phyloP scores from a whole-genome alignment of 2,888 invertebrate genomes.

The Drosophila pseudotalamancana region DNA sequence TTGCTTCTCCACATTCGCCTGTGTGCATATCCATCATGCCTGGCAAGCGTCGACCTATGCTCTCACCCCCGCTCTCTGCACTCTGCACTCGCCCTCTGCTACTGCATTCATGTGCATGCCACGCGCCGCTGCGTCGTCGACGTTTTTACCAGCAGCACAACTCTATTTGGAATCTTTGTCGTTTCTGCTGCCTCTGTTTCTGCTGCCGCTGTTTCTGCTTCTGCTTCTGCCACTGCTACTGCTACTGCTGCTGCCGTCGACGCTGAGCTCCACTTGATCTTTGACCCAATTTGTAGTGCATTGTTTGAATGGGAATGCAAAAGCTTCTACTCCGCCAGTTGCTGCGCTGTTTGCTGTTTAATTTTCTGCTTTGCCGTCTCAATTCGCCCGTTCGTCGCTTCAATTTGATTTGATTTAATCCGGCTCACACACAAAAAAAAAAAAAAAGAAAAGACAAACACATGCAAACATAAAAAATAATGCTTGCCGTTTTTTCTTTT shows the following conservation, averaged over 20 bases:
- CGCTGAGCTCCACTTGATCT: slow-evolving; percentile 79
- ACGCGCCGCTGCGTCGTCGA: slow-evolving; percentile 71
- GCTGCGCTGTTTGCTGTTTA: slow-evolving; percentile 52
- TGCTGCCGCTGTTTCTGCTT: slow-evolving; percentile 29
- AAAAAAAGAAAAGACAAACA: slow-evolving; percentile 2
- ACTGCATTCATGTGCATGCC: slow-evolving; percentile 64
- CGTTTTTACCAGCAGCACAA: too few relatives aligned
- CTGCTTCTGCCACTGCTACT: slow-evolving; percentile 10
- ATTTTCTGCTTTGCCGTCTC: slow-evolving; percentile 68
- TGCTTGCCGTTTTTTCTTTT: slow-evolving; percentile 41
- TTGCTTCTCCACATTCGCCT: slow-evolving; percentile 27
- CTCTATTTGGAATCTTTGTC: too few relatives aligned
- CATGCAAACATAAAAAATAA: slow-evolving; percentile 32
- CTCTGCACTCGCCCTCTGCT: slow-evolving; percentile 39
- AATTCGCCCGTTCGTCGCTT: slow-evolving; percentile 57
- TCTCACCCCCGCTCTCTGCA: slow-evolving; percentile 23
- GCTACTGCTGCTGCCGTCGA: slow-evolving; percentile 38
- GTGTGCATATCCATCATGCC: slow-evolving; percentile 75
- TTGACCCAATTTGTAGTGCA: slow-evolving; percentile 79
- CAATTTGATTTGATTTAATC: slow-evolving; percentile 74
- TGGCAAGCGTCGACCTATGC: slow-evolving; percentile 72
- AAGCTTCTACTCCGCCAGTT: slow-evolving; percentile 55
- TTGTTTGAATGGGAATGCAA: slow-evolving; percentile 73
- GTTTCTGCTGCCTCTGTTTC: slow-evolving; percentile 27
- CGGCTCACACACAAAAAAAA: slow-evolving; percentile 26